Conservation (phyloP, 2,113 vertebrate genomes). For the Microtus richardsoni region DNA sequence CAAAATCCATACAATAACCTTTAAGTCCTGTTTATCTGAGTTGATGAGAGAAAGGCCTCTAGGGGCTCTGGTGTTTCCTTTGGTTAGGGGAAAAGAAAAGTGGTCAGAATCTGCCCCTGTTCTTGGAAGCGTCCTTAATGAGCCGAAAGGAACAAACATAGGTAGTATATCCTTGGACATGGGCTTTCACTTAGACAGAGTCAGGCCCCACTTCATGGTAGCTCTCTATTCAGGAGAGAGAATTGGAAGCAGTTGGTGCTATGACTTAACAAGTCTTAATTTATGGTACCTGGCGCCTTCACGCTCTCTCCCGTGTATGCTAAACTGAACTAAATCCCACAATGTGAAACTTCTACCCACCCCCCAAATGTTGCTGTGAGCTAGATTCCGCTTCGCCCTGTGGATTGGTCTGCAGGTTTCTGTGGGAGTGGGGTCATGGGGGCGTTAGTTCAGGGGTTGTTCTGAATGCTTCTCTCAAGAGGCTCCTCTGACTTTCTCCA, state of each 20-base stretch:
- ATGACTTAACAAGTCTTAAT: background rate
- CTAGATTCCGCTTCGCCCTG: no score
- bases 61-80: conserved; percentile 69
- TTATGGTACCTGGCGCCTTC: background rate
- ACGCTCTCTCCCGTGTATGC: no score
- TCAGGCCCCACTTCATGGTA: background rate
- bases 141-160: background rate
- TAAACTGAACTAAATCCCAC: background rate
- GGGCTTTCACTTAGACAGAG: background rate
- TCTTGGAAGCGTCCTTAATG: background rate
- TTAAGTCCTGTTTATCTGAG: conserved; percentile 26
- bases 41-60: conserved; percentile 49
- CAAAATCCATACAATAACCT: conserved; percentile 2
- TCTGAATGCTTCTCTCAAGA: background rate
- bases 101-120: no score
- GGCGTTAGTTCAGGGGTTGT: background rate
- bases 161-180: background rate
- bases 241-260: background rate
- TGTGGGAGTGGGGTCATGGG: no score
- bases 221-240: background rate
- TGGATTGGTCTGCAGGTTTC: background rate
- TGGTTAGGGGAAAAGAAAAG: conserved; percentile 53
- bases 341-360: background rate
- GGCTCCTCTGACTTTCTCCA: background rate
- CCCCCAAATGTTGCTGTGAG: background rate